These are phyloP conservation scores for Dinothrombium tinctorium DNA, from an alignment of 1,140 invertebrate genomes.

Conservation along the genomic window DNA sequence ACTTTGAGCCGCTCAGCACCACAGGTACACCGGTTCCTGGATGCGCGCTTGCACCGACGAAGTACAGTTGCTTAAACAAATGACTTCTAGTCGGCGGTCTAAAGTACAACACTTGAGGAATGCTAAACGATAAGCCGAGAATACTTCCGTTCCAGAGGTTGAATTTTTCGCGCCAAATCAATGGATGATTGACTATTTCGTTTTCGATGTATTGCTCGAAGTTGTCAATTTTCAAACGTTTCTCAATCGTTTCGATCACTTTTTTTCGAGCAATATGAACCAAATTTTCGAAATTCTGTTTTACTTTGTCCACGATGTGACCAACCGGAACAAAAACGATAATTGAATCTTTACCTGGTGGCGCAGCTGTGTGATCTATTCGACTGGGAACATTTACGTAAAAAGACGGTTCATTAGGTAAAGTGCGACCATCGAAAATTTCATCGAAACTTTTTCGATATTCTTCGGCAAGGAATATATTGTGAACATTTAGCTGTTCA, in stretches of 20 bases:
- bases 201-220: neutral
- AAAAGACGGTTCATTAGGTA: neutral
- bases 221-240: neutral
- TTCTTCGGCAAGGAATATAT: neutral
- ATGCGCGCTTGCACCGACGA: neutral
- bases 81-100: neutral
- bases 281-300: neutral
- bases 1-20: neutral
- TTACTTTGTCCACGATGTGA: neutral
- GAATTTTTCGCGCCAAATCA: slow-evolving; percentile 1
- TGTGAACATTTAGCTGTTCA: neutral
- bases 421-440: neutral
- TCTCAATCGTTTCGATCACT: neutral
- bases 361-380: neutral
- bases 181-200: slow-evolving; percentile 1
- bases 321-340: neutral
- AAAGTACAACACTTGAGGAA: neutral
- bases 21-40: slow-evolving; percentile 1
- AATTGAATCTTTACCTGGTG: neutral
- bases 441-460: neutral
- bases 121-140: neutral
- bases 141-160: slow-evolving; percentile 3
- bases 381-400: slow-evolving; percentile 1
- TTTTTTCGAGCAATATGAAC: neutral
- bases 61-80: neutral